phyloP scores from a whole-genome alignment of 2,888 invertebrate species.

The Salpingus planirostris region DNA sequence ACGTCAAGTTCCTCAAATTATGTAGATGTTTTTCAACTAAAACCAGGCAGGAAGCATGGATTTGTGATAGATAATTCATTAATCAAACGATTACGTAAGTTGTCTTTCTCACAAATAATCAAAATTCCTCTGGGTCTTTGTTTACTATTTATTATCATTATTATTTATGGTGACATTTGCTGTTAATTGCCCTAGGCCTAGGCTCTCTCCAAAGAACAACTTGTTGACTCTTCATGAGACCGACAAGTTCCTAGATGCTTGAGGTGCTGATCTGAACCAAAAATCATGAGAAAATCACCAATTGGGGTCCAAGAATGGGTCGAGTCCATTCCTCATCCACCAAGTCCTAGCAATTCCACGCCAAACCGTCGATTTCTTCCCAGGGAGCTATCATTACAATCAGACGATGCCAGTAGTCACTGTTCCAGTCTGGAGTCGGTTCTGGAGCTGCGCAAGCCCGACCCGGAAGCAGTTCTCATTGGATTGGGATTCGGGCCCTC shows the following conservation, averaged over 20 bases:
- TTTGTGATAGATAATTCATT: no score
- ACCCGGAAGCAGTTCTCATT: conserved; percentile 80
- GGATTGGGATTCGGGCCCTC: conserved; percentile 74
- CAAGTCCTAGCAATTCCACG: conserved; percentile 9
- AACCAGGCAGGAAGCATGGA: no score
- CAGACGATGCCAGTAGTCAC: conserved; percentile 48
- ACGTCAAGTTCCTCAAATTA: no score
- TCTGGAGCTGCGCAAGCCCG: conserved; percentile 72
- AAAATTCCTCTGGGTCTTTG: no score
- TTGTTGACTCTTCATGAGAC: conserved; percentile 2
- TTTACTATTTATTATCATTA: no score
- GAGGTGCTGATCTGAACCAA: no score
- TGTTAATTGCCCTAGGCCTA: no score
- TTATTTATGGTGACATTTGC: no score
- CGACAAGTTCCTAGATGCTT: background rate
- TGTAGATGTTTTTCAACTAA: no score
- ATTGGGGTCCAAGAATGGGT: conserved; percentile 66
- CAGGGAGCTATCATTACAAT: conserved; percentile 38
- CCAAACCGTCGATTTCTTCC: conserved; percentile 24
- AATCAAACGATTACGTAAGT: no score
- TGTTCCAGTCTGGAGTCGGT: conserved; percentile 77
- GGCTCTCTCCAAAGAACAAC: background rate
- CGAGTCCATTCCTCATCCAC: conserved; percentile 36
- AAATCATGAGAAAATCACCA: conserved; percentile 51
- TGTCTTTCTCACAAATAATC: no score